Conservation (phyloP, 2,888 invertebrate species). For the Watsonalla cultraria region DNA sequence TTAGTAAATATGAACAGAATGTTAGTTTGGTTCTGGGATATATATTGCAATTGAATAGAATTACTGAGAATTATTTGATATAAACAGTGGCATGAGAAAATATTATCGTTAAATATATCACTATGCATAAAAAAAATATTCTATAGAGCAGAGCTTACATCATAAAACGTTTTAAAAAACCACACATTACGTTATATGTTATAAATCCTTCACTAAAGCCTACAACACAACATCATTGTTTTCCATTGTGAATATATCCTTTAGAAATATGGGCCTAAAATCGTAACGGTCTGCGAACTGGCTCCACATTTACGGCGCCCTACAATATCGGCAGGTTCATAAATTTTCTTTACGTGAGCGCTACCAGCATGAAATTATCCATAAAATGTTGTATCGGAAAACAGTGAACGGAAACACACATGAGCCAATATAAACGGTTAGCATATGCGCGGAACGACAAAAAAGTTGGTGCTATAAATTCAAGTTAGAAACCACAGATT, state of each 20-base stretch:
- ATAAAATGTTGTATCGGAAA: conserved; percentile 10
- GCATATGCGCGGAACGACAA: conserved; percentile 21
- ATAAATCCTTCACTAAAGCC: neutral
- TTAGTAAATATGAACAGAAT: no score
- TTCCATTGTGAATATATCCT: neutral
- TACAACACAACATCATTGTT: neutral
- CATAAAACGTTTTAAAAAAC: no score
- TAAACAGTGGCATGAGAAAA: no score
- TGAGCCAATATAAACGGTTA: conserved; percentile 13
- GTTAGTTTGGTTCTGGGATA: no score
- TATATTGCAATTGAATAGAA: no score
- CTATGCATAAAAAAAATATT: no score
- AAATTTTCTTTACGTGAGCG: conserved; percentile 7
- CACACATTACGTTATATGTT: no score
- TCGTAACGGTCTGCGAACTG: conserved; percentile 1
- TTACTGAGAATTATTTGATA: no score
- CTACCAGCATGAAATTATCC: conserved; percentile 11
- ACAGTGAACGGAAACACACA: conserved; percentile 4
- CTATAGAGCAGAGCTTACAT: no score
- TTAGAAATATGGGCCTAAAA: neutral
- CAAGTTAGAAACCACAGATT: conserved; percentile 17
- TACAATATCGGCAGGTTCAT: conserved; percentile 3
- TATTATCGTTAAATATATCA: no score
- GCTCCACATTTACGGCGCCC: conserved; percentile 2
- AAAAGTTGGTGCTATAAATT: conserved; percentile 33